phyloP scores from a whole-genome alignment of 1,140 invertebrate species.

The Aphis craccivora region DNA sequence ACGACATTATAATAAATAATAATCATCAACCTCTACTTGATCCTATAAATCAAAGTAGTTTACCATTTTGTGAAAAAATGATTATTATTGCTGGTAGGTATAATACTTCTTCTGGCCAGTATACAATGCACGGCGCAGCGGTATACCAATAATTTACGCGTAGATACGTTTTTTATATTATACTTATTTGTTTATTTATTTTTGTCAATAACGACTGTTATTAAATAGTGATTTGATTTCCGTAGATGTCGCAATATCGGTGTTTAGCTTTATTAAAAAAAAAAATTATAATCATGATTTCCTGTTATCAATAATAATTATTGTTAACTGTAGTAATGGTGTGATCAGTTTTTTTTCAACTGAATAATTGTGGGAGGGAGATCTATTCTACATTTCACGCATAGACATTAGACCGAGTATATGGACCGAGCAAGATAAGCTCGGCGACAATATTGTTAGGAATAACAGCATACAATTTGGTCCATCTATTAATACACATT shows the following conservation, averaged over 20 bases:
- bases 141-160: not conserved
- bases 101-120: not conserved
- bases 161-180: not conserved
- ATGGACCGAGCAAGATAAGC: no score
- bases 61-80: not conserved
- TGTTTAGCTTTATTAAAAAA: not conserved
- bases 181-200: not conserved
- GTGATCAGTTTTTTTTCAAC: not conserved
- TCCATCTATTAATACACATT: no score
- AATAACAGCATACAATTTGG: no score
- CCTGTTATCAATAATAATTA: no score
- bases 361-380: not conserved
- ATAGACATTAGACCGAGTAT: no score
- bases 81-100: not conserved
- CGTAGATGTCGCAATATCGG: not conserved
- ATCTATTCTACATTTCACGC: no score
- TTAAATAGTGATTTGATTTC: not conserved
- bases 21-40: not conserved
- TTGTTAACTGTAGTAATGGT: not conserved
- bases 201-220: not conserved
- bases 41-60: not conserved
- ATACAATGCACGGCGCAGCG: not conserved
- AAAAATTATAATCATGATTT: not conserved
- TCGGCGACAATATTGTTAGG: no score
- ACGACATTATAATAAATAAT: not conserved